phyloP scores from a whole-genome alignment of 2,113 vertebrate species.

The Amphiprion percula region DNA sequence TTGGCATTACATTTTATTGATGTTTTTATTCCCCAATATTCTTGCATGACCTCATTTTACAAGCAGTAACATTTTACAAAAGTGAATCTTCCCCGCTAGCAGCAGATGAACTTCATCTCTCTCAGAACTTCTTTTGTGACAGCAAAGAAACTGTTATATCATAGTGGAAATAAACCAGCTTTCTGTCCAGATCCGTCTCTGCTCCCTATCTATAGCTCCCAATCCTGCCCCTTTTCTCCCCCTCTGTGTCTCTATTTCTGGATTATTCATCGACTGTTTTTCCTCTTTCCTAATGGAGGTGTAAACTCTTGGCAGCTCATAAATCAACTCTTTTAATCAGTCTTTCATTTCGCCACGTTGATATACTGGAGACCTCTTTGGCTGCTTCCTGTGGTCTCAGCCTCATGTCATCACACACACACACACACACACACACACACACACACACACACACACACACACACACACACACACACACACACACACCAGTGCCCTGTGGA shows the following conservation, averaged over 20 bases:
- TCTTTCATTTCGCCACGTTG: conserved; percentile 57
- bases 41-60: conserved; percentile 12
- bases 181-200: conserved; percentile 23
- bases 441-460: conserved; percentile 51
- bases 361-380: conserved; percentile 60
- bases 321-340: conserved; percentile 75
- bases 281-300: conserved; percentile 64
- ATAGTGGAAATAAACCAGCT: conserved; percentile 1
- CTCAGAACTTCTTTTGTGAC: neutral
- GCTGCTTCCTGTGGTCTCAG: conserved; percentile 55
- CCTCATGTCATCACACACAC: conserved; percentile 55
- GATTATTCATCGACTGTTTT: conserved; percentile 59
- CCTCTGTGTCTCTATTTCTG: conserved; percentile 7
- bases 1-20: conserved; percentile 55
- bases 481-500: conserved; percentile 42
- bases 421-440: conserved; percentile 48
- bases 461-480: conserved; percentile 35
- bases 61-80: conserved; percentile 34
- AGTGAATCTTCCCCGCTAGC: conserved; percentile 9
- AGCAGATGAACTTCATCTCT: conserved; percentile 22
- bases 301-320: conserved; percentile 67
- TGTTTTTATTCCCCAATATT: neutral
- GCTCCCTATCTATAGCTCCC: conserved; percentile 22
- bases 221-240: neutral
- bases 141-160: conserved; percentile 28